phyloP scores from a whole-genome alignment of 2,888 invertebrate genomes.

The Caenorhabditis becei region DNA sequence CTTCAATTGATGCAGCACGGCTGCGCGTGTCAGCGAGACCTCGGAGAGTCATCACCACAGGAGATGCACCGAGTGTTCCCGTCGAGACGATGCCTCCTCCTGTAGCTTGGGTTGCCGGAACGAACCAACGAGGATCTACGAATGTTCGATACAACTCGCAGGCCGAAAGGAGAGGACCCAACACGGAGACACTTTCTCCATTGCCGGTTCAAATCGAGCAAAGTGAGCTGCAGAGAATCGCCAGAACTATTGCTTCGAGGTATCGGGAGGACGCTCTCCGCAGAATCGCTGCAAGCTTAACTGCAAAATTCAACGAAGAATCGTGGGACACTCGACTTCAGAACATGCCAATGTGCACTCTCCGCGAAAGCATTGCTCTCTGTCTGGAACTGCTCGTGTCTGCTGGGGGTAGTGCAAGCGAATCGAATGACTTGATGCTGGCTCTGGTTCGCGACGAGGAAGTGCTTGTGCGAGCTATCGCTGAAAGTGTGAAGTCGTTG shows the following conservation, averaged over 20 bases:
- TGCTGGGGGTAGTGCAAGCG: slow-evolving; percentile 16
- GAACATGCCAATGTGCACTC: slow-evolving; percentile 33
- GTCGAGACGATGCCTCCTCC: slow-evolving; percentile 41
- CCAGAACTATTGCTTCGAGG: slow-evolving; percentile 40
- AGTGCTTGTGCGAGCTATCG: slow-evolving; percentile 36
- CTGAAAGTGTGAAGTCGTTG: slow-evolving; percentile 49
- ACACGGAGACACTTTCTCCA: slow-evolving; percentile 29
- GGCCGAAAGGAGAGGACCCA: slow-evolving; percentile 27
- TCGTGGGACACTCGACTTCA: slow-evolving; percentile 49
- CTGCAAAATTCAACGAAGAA: slow-evolving; percentile 22
- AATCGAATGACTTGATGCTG: slow-evolving; percentile 53
- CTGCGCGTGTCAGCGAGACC: neutral
- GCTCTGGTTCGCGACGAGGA: slow-evolving; percentile 46
- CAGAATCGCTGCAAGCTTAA: slow-evolving; percentile 38
- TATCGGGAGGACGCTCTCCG: slow-evolving; percentile 45
- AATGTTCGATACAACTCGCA: slow-evolving; percentile 24
- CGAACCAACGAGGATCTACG: neutral
- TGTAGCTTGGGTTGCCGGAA: neutral
- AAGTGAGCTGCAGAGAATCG: slow-evolving; percentile 46
- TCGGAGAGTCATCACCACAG: slow-evolving; percentile 24
- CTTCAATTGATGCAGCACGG: neutral
- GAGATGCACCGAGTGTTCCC: slow-evolving; percentile 43
- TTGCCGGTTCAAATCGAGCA: slow-evolving; percentile 31
- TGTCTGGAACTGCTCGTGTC: slow-evolving; percentile 38
- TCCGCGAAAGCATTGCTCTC: slow-evolving; percentile 35